Percentiles rank a stretch among this genome's conserved stretches.
phyloP scores from a whole-genome alignment of 2,797 vertebrate genomes.

The Gallinago nigripennis region DNA sequence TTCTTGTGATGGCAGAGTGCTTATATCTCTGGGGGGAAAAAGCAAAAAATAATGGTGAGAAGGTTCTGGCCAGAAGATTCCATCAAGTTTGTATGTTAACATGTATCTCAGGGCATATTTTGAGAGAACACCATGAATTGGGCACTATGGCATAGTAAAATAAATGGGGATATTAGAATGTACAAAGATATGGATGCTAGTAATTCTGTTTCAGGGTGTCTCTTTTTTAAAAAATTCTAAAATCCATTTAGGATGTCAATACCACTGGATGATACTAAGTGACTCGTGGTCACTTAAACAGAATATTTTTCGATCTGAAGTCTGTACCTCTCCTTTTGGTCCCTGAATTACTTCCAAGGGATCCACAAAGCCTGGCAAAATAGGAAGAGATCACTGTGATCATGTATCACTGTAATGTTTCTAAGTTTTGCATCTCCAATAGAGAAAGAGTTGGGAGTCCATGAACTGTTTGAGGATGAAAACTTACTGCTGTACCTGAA shows the following conservation, averaged over 20 bases:
- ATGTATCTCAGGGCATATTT: not conserved
- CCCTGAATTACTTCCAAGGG: not conserved
- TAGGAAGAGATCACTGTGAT: not conserved
- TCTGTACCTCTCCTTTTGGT: not conserved
- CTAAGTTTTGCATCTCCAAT: not conserved
- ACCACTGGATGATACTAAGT: not conserved
- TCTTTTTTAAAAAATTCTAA: not conserved
- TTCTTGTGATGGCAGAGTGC: conserved; percentile 63
- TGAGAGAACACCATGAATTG: not conserved
- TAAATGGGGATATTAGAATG: not conserved
- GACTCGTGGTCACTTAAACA: not conserved
- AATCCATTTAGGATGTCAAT: not conserved
- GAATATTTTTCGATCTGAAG: not conserved
- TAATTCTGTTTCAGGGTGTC: not conserved
- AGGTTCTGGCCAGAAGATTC: not conserved
- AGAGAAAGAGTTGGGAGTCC: not conserved
- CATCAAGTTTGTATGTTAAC: not conserved
- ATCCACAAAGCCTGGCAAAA: not conserved
- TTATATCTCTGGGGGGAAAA: not conserved
- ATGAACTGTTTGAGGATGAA: not conserved
- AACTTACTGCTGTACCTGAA: not conserved
- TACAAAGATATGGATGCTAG: not conserved
- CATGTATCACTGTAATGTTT: not conserved
- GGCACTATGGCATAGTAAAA: not conserved
- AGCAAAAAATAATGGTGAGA: not conserved